These are phyloP conservation scores for Gyrodactylus salaris DNA, from an alignment of 1,140 invertebrate species.

Conservation along the genomic window DNA sequence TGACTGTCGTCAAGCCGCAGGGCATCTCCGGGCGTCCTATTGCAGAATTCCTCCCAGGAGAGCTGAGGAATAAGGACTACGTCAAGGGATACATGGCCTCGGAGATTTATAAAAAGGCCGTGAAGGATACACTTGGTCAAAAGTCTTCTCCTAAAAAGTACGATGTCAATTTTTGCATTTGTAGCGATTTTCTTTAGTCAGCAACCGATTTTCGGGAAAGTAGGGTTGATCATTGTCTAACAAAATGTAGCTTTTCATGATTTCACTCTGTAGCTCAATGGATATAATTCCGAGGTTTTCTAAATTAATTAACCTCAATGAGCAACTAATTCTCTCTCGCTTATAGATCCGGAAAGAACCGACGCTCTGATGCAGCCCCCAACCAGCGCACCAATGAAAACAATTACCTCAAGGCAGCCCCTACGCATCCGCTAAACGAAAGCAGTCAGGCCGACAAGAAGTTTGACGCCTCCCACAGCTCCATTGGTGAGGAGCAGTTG, in stretches of 20 bases:
- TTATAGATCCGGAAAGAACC: no score
- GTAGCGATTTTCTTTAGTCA: neutral
- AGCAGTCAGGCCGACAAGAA: neutral
- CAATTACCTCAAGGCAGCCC: no score
- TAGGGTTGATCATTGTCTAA: neutral
- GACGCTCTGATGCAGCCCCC: no score
- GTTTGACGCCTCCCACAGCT: neutral
- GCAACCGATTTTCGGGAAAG: neutral
- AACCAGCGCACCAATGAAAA: no score
- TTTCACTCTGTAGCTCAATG: no score
- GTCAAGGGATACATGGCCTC: conserved; percentile 6
- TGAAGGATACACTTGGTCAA: conserved; percentile 4
- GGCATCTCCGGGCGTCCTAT: neutral
- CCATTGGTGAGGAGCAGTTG: neutral
- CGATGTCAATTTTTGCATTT: neutral
- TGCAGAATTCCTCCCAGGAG: conserved; percentile 6
- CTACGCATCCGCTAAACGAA: neutral
- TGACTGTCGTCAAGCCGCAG: conserved; percentile 6
- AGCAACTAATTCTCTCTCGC: no score
- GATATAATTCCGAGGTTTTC: no score
- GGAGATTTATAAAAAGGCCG: conserved; percentile 4
- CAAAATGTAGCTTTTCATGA: neutral
- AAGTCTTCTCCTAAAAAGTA: conserved; percentile 3
- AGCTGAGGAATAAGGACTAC: conserved; percentile 5
- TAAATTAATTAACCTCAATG: no score